Base-by-base conservation (phyloP, 1,140 invertebrate species). In the Trachelipus rathkii region DNA sequence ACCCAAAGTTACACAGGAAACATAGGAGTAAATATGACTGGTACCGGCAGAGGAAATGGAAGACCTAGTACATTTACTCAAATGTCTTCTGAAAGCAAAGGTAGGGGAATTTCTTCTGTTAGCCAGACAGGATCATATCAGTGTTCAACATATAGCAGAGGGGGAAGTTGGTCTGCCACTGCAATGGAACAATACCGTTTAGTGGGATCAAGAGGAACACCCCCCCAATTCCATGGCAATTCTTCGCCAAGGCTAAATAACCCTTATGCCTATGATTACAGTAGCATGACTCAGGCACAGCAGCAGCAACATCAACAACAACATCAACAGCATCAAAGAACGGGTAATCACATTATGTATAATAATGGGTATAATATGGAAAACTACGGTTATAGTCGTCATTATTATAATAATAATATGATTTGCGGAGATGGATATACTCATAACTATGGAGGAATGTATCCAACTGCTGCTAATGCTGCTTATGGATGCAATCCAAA, bases 231-330 rank as follows among this genome's bases (percentile, higher is more conserved):
- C 74, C 74, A 79, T 78, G 44, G 72, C n/a, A 80, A 71, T 74
- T 73, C 76, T 45, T 72, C 77, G 45, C 77, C 67, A 60, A 45
- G 76, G 15, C 50, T 70, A 15, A 53, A 60, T n/a, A 72, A 72
- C 8, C 69, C 81, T 7, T 74, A 81, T 72, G 77, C 69, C 21
- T 79, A 79, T 24, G 77, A 79, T 44, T 79, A 81, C 66, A 92
- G 67, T 68, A 78, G 46, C 68, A 53, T 53, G 9, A 92, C 89
- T 45, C 24, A 19, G 9, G 11, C 43, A 13, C 69, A 76, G 66
- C 73, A 75, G 46, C 73, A 75, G 53, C 82, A 91, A 91, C 80
- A 90, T 90, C 5, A 84, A 77, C 77, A 90, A 89, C 9, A 92
- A 90, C 77, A 92, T 89, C 83, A 89, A 91, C 3, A 89, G 15